Percentiles rank a stretch among this genome's conserved stretches.
These are phyloP conservation scores for Percopsis omiscomaycus DNA, from an alignment of 2,797 vertebrate genomes.

Conservation along the genomic window DNA sequence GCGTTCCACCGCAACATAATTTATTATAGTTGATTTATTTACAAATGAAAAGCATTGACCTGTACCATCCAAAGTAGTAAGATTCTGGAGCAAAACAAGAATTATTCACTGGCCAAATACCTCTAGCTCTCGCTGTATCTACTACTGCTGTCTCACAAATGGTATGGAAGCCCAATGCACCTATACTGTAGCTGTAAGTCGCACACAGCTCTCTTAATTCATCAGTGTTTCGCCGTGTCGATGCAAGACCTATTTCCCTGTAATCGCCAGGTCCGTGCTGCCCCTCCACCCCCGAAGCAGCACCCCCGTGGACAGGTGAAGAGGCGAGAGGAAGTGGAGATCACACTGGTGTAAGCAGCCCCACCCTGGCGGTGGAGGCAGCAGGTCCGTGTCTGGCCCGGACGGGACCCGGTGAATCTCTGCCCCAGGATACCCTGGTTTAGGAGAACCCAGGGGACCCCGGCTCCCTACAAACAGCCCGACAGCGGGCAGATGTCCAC, in stretches of 20 bases:
- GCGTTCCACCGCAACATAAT: no score
- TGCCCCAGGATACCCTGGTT: constrained; percentile 28
- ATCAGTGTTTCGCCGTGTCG: no score
- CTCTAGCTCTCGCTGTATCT: background rate
- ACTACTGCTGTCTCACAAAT: background rate
- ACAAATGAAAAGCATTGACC: no score
- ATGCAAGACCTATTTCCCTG: background rate
- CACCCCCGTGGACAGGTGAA: constrained; percentile 88
- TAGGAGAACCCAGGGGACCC: constrained; percentile 32
- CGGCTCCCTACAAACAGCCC: background rate
- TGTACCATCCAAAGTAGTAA: no score
- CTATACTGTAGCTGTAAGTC: background rate
- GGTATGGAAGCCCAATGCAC: background rate
- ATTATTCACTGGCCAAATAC: no score
- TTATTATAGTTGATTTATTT: no score
- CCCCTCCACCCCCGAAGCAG: constrained; percentile 88
- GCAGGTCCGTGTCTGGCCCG: background rate
- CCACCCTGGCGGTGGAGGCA: constrained; percentile 15
- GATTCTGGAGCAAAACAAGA: no score
- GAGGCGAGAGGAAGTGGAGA: constrained; percentile 94
- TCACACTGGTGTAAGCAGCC: constrained; percentile 88
- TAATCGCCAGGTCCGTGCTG: constrained; percentile 87
- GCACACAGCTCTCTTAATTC: background rate
- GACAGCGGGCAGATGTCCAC: background rate
- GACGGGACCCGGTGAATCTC: constrained; percentile 16